Evolutionary conservation across 2,797 vertebrate genomes (phyloP).

Genomic region (Saxicola maurus): DNA sequence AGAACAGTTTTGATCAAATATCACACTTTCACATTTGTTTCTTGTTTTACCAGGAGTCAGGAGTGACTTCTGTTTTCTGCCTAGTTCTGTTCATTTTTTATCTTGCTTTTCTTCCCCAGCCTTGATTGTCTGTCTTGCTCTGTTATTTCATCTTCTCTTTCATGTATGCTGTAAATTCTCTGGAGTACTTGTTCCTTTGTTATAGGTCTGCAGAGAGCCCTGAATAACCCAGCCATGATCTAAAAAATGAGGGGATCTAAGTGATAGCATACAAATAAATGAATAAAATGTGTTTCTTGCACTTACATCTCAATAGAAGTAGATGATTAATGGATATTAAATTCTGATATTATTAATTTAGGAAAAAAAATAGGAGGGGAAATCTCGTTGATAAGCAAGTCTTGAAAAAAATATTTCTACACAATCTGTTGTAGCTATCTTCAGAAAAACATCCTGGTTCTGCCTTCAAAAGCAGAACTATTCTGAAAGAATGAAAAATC

Average conservation of each 20-base stretch:
- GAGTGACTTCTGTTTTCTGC: background rate
- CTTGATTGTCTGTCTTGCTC: background rate
- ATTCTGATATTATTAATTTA: background rate
- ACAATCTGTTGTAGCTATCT: background rate
- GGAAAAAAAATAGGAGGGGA: background rate
- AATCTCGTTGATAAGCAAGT: slow-evolving; percentile 17
- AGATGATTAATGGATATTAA: background rate
- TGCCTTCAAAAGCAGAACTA: background rate
- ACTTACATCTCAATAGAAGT: background rate
- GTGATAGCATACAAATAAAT: background rate
- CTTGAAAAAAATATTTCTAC: background rate
- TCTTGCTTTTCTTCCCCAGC: background rate
- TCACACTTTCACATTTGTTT: background rate
- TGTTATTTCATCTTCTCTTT: slow-evolving; percentile 1
- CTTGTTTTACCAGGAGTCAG: background rate
- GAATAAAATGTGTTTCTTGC: background rate
- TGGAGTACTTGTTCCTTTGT: slow-evolving; percentile 9
- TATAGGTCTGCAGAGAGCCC: background rate
- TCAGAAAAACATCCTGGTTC: background rate
- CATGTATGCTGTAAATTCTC: slow-evolving; percentile 6
- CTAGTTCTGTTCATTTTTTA: background rate
- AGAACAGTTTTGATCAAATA: background rate
- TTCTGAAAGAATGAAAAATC: background rate
- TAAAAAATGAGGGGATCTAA: background rate
- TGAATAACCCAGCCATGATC: background rate